Evolutionary conservation across 92 coral and sea anemone genomes (phyloP).

Genomic region (Porites divaricata): DNA sequence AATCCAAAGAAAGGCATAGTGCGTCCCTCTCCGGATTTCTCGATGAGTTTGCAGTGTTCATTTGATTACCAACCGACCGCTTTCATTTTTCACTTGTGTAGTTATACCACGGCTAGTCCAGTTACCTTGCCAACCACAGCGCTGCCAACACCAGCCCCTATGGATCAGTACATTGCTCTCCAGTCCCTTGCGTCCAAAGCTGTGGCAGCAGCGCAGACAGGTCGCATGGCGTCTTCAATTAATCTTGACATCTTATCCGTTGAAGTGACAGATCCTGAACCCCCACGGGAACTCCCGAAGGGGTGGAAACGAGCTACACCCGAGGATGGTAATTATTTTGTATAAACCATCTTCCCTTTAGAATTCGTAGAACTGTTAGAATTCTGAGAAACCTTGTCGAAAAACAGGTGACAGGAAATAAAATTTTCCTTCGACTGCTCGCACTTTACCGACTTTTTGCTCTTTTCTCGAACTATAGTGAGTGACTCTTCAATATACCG

Average conservation of each 20-base stretch:
- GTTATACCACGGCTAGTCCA: slow-evolving; percentile 41
- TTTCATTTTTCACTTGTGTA: neutral
- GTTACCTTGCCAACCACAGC: slow-evolving; percentile 43
- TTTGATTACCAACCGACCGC: too few relatives aligned
- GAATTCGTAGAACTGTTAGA: too few relatives aligned
- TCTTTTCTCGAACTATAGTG: too few relatives aligned
- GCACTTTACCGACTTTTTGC: too few relatives aligned
- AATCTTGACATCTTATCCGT: slow-evolving; percentile 73
- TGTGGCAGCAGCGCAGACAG: slow-evolving; percentile 87
- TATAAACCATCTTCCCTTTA: neutral
- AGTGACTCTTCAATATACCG: too few relatives aligned
- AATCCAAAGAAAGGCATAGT: too few relatives aligned
- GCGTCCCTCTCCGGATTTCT: too few relatives aligned
- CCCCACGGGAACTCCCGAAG: slow-evolving; percentile 75
- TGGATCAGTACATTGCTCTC: slow-evolving; percentile 62
- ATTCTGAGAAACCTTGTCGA: neutral
- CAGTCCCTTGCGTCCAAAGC: slow-evolving; percentile 65
- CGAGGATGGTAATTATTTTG: slow-evolving; percentile 64
- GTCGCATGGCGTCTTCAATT: slow-evolving; percentile 63
- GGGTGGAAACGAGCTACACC: slow-evolving; percentile 87
- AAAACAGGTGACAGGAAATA: neutral
- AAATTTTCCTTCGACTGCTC: too few relatives aligned
- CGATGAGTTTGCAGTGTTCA: too few relatives aligned
- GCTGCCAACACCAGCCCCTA: slow-evolving; percentile 47
- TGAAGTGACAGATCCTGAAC: slow-evolving; percentile 83